These are phyloP conservation scores for Craniophora ligustri DNA, from an alignment of 2,888 invertebrate genomes.

Conservation along the genomic window DNA sequence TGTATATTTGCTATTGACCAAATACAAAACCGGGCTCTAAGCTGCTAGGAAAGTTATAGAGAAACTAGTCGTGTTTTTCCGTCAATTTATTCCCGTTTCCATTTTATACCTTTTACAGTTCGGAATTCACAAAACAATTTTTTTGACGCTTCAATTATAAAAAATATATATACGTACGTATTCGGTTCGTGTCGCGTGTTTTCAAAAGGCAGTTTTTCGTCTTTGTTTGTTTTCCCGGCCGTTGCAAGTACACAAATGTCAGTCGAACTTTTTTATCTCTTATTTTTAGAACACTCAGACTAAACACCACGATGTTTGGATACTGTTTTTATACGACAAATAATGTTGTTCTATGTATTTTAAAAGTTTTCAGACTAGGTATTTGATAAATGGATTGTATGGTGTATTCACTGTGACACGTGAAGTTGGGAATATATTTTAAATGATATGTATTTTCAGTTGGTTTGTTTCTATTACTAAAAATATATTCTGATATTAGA, in stretches of 20 bases:
- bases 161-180: constrained; percentile 1
- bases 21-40: no score
- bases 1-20: no score
- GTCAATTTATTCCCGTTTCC: no score
- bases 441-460: no score
- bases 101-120: no score
- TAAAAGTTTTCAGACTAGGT: constrained; percentile 22
- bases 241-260: constrained; percentile 21
- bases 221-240: constrained; percentile 4
- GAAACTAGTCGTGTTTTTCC: no score
- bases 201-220: constrained; percentile 13
- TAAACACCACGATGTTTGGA: constrained; percentile 12
- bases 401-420: constrained; percentile 3
- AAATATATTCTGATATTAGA: no score
- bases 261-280: constrained; percentile 11
- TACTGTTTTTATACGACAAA: constrained; percentile 21
- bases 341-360: constrained; percentile 10
- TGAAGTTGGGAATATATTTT: constrained; percentile 2
- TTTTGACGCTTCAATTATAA: no score
- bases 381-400: constrained; percentile 16
- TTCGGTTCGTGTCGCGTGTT: constrained; percentile 1
- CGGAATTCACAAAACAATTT: no score
- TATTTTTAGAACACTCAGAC: constrained; percentile 17
- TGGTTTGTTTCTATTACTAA: no score
- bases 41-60: no score